Conservation (phyloP, 2,113 vertebrate genomes). For the Madoqua kirkii region DNA sequence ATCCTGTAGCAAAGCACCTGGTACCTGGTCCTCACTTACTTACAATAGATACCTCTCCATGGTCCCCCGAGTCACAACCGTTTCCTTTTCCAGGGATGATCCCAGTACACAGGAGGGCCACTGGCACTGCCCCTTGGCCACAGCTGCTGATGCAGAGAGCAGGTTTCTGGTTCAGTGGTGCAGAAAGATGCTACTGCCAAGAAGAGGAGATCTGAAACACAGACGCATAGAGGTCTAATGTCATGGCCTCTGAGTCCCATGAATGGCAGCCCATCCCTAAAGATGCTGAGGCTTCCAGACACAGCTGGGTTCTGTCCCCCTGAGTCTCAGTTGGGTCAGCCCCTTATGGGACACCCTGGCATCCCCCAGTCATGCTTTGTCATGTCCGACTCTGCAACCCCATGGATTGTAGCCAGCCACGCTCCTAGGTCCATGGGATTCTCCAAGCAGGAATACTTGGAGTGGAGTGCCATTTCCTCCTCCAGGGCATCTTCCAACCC, state of each 20-base stretch:
- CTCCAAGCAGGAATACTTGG: neutral
- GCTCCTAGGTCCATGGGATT: neutral
- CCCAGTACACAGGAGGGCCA: neutral
- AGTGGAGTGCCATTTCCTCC: neutral
- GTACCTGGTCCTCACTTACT: fast-evolving
- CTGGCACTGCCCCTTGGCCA: neutral
- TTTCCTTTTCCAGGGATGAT: neutral
- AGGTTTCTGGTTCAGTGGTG: neutral
- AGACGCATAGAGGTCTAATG: neutral
- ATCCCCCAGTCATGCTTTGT: neutral
- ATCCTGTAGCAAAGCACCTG: neutral
- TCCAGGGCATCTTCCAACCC: neutral
- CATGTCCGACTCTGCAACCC: neutral
- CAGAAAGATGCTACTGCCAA: neutral
- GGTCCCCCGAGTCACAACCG: too few relatives aligned
- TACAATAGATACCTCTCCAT: fast-evolving
- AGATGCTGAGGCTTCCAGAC: neutral
- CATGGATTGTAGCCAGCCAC: neutral
- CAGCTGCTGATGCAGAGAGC: neutral
- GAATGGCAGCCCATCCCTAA: neutral
- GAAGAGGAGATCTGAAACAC: neutral
- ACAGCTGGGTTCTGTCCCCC: fast-evolving
- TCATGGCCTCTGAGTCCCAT: too few relatives aligned
- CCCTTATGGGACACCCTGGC: neutral
- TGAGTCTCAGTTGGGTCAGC: neutral